Evolutionary conservation across 2,797 vertebrate genomes (phyloP).

Genomic region (Danio aesculapii): DNA sequence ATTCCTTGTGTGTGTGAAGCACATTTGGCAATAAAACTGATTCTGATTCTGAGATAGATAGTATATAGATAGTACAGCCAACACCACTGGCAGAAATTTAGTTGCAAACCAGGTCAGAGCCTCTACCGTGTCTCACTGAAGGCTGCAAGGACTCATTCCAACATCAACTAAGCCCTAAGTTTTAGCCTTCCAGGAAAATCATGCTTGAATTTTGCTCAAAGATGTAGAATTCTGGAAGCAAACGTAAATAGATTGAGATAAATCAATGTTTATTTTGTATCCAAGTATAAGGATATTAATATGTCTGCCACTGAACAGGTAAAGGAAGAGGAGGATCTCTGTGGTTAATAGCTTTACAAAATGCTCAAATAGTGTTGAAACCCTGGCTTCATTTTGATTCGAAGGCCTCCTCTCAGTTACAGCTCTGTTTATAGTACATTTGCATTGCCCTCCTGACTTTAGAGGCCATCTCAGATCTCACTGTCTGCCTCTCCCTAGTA

Average conservation of each 20-base stretch:
- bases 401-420: conserved; percentile 80
- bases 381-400: conserved; percentile 82
- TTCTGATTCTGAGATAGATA: no score
- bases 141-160: no score
- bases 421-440: conserved; percentile 84
- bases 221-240: conserved; percentile 74
- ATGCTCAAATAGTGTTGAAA: conserved; percentile 82
- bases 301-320: conserved; percentile 79
- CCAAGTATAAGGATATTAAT: conserved; percentile 79
- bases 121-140: no score
- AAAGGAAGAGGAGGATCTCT: conserved; percentile 70
- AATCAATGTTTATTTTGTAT: conserved; percentile 80
- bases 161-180: no score
- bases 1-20: no score
- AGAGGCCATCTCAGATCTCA: conserved; percentile 49
- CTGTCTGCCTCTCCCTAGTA: conserved; percentile 55
- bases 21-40: no score
- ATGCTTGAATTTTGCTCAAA: conserved; percentile 69
- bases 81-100: no score
- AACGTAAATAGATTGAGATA: conserved; percentile 72
- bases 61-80: no score
- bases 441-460: conserved; percentile 79
- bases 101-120: no score
- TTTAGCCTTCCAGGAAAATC: conserved; percentile 66
- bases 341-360: conserved; percentile 78